A percentile compares a stretch with the other conserved stretches of the same genome.
Conservation (phyloP, 2,888 invertebrate species). For the Galeopsomyia nigrocyanea region DNA sequence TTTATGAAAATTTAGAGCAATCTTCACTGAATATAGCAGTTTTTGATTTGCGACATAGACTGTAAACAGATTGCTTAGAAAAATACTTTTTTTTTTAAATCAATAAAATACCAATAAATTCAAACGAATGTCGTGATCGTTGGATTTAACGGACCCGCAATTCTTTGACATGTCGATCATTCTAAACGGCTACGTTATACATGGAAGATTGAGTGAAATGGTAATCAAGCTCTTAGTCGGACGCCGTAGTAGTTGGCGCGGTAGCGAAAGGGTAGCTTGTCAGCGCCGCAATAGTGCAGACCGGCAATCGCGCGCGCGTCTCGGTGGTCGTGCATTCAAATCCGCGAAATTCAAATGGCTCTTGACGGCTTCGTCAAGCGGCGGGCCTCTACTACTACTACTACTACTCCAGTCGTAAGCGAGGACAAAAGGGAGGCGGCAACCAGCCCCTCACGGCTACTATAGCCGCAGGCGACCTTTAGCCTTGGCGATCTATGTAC, state of each 20-base stretch:
- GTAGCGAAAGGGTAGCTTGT: background rate
- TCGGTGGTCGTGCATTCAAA: constrained; percentile 27
- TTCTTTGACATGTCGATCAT: no score
- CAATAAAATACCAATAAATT: no score
- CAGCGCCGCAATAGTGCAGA: no score
- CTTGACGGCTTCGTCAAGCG: constrained; percentile 31
- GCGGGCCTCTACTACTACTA: background rate
- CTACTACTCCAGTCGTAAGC: no score
- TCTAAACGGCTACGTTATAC: background rate
- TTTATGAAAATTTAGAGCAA: no score
- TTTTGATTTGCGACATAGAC: no score
- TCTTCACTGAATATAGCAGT: no score
- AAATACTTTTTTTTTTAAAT: no score
- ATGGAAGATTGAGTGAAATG: constrained; percentile 13
- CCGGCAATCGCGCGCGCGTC: background rate
- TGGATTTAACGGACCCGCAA: no score
- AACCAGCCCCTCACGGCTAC: no score
- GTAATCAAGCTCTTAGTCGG: constrained; percentile 32
- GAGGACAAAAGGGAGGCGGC: constrained; percentile 14
- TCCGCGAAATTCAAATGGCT: constrained; percentile 34
- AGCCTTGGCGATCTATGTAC: background rate
- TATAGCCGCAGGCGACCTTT: constrained; percentile 6
- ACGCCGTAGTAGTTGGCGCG: background rate
- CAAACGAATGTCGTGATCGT: no score
- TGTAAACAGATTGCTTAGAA: no score